Evolutionary conservation across 2,888 invertebrate genomes (phyloP).

Genomic region (Eueremaeus valkanovi): DNA sequence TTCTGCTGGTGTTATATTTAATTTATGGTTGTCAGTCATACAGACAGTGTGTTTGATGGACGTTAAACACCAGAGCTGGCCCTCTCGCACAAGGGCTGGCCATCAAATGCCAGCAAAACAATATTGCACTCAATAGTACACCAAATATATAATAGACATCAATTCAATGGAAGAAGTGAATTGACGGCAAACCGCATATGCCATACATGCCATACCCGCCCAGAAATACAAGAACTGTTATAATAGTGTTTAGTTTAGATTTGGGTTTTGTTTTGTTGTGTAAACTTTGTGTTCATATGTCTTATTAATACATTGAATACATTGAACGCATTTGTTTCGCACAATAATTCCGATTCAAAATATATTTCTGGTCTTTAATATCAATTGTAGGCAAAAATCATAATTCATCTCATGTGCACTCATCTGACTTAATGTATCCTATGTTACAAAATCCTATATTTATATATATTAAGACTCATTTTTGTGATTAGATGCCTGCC

Average conservation of each 20-base stretch:
- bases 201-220: constrained; percentile 4
- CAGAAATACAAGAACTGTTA: constrained; percentile 1
- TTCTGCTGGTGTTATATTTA: constrained; percentile 23
- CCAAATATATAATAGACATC: constrained; percentile 27
- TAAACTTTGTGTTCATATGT: neutral
- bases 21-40: constrained; percentile 24
- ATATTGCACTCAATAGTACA: constrained; percentile 9
- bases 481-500: neutral
- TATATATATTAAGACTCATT: neutral
- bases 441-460: constrained; percentile 1
- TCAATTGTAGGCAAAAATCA: too few species aligned
- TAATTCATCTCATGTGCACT: neutral
- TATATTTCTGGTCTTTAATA: too few species aligned
- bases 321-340: neutral
- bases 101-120: constrained; percentile 26
- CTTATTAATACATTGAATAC: neutral
- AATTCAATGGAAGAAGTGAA: neutral
- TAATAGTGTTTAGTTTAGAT: neutral
- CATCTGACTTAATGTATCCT: neutral
- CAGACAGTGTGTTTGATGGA: constrained; percentile 5
- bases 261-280: neutral
- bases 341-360: neutral
- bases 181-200: constrained; percentile 8
- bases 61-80: constrained; percentile 2
- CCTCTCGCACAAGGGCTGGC: constrained; percentile 6